A percentile compares a stretch with the other conserved stretches of the same genome.
These are phyloP conservation scores for Anoplopoma fimbria DNA, from an alignment of 2,113 vertebrate genomes.

Conservation along the genomic window DNA sequence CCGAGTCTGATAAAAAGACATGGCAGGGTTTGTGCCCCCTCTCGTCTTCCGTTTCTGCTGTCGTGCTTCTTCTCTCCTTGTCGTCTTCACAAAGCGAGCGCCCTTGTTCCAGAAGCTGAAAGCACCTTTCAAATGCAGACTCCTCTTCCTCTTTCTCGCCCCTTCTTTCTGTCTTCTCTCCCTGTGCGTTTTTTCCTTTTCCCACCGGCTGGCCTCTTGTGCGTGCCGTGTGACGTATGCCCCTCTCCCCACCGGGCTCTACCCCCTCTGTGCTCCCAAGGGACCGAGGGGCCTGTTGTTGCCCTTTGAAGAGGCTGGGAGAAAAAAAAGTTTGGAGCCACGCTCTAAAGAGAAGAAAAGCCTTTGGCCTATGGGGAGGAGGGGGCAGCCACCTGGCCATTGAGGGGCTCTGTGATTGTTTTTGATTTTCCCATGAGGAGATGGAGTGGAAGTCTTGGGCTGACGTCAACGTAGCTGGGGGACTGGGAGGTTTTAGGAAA, in stretches of 20 bases:
- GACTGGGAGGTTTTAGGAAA: constrained; percentile 60
- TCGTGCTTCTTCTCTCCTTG: constrained; percentile 68
- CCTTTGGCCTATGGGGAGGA: constrained; percentile 73
- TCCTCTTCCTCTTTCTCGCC: constrained; percentile 69
- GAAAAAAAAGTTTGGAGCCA: constrained; percentile 81
- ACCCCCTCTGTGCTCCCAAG: constrained; percentile 75
- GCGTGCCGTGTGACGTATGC: constrained; percentile 75
- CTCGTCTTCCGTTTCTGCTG: constrained; percentile 56
- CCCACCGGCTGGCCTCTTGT: constrained; percentile 77
- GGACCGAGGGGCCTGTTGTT: constrained; percentile 79
- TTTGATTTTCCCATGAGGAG: constrained; percentile 76
- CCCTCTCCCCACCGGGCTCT: constrained; percentile 74
- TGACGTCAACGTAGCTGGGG: constrained; percentile 61
- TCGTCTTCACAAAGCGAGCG: constrained; percentile 65
- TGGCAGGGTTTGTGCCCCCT: constrained; percentile 59
- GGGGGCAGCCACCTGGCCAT: constrained; percentile 81
- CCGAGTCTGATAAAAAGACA: constrained; percentile 70
- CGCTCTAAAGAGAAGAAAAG: constrained; percentile 82
- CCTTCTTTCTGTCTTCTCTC: constrained; percentile 61
- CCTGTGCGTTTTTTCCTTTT: constrained; percentile 66
- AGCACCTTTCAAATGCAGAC: constrained; percentile 77
- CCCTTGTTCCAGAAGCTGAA: constrained; percentile 71
- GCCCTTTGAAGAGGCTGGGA: constrained; percentile 83
- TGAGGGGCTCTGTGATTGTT: constrained; percentile 70
- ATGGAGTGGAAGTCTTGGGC: constrained; percentile 59